Evolutionary conservation across 1,140 invertebrate species (phyloP).

Genomic region (Batillaria attramentaria): DNA sequence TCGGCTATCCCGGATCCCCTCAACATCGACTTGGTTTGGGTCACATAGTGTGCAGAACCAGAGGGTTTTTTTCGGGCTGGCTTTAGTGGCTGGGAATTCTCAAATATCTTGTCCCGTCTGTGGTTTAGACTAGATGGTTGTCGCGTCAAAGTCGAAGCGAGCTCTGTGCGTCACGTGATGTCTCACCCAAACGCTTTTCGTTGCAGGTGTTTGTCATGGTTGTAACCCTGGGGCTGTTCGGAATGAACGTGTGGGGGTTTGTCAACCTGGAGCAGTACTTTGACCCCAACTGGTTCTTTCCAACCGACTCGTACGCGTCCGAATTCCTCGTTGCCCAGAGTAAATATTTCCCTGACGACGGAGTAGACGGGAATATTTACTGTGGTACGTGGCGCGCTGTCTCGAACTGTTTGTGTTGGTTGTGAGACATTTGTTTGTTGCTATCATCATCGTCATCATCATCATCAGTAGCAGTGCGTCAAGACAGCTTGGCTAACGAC

Average conservation of each 20-base stretch:
- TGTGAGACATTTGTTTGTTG: neutral
- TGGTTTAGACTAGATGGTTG: too few species aligned
- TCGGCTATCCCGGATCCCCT: too few species aligned
- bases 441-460: neutral
- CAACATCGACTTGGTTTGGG: too few species aligned
- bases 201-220: constrained; percentile 74
- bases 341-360: constrained; percentile 78
- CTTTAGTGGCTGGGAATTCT: too few species aligned
- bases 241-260: constrained; percentile 76
- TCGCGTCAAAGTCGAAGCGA: too few species aligned
- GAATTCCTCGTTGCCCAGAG: constrained; percentile 75
- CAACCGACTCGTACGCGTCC: constrained; percentile 78
- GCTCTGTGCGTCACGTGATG: too few species aligned
- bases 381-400: constrained; percentile 75
- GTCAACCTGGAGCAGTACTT: constrained; percentile 81
- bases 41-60: too few species aligned
- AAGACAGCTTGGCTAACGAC: neutral
- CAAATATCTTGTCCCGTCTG: too few species aligned
- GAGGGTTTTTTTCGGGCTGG: too few species aligned
- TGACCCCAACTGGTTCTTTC: constrained; percentile 84
- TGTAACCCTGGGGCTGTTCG: constrained; percentile 75
- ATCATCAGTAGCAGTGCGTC: neutral
- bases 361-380: constrained; percentile 78
- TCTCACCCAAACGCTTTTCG: constrained; percentile 70
- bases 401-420: neutral